Conservation (phyloP, 92 coral and sea anemone genomes). For the Porites evermanni region DNA sequence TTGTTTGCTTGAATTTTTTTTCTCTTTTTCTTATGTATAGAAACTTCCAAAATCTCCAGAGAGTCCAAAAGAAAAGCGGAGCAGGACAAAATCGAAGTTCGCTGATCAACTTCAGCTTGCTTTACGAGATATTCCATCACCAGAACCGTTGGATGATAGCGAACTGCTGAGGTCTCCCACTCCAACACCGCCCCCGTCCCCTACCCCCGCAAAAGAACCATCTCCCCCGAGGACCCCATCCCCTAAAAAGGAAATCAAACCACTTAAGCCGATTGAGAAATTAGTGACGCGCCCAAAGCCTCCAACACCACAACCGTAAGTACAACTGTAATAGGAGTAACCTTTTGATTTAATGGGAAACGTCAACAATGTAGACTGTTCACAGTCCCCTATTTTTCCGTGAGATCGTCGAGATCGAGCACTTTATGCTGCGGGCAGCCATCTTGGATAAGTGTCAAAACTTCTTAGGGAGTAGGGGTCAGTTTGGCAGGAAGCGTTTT, state of each 20-base stretch:
- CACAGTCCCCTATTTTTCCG: no score
- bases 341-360: no score
- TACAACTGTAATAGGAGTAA: neutral
- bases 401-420: no score
- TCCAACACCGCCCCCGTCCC: constrained; percentile 86
- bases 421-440: no score
- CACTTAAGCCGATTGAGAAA: constrained; percentile 80
- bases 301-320: constrained; percentile 90
- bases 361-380: no score
- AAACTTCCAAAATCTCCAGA: constrained; percentile 72
- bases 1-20: neutral
- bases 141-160: constrained; percentile 61
- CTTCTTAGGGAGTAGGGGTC: no score
- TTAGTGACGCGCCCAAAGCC: constrained; percentile 84
- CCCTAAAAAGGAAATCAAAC: constrained; percentile 75
- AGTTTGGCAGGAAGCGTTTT: no score
- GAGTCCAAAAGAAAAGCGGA: constrained; percentile 64
- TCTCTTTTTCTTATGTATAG: constrained; percentile 18
- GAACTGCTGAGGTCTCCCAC: constrained; percentile 80
- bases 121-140: constrained; percentile 77
- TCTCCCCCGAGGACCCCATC: constrained; percentile 65
- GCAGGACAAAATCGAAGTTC: constrained; percentile 52
- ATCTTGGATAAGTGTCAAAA: no score
- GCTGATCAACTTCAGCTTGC: constrained; percentile 80
- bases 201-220: constrained; percentile 77